Conservation (phyloP, 2,888 invertebrate genomes). For the Sphecodes monilicornis region DNA sequence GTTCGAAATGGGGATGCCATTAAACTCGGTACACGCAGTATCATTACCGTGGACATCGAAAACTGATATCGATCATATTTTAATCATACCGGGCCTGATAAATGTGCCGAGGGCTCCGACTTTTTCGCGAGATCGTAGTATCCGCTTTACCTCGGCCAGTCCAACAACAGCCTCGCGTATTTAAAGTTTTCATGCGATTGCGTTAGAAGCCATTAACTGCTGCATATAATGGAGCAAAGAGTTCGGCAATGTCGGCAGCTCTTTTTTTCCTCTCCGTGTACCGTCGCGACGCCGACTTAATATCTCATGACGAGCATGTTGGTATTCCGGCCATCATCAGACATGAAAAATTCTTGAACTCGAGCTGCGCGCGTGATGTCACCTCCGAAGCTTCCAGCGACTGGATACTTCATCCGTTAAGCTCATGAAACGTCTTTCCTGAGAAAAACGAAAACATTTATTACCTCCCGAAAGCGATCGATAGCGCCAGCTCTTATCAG, state of each 20-base stretch:
- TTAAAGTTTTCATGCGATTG: slow-evolving; percentile 13
- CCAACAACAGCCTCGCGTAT: not conserved
- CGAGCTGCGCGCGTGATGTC: not conserved
- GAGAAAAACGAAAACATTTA: not conserved
- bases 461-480: not conserved
- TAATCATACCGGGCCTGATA: slow-evolving; percentile 2
- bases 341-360: slow-evolving; percentile 24
- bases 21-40: not conserved
- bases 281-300: slow-evolving; percentile 15
- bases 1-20: not conserved
- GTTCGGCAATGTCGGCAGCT: not conserved
- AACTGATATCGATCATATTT: slow-evolving; percentile 14
- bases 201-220: slow-evolving; percentile 19
- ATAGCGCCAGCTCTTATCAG: not conserved
- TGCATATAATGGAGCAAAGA: not conserved
- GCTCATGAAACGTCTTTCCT: not conserved
- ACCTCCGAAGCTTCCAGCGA: not conserved
- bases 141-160: not conserved
- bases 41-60: not conserved
- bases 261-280: not conserved
- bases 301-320: slow-evolving; percentile 29
- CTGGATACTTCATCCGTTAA: not conserved
- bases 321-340: slow-evolving; percentile 1
- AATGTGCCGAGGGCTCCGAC: no score
- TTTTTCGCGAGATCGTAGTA: not conserved